Conservation (phyloP, 2,888 invertebrate species). For the Mayetiola destructor region DNA sequence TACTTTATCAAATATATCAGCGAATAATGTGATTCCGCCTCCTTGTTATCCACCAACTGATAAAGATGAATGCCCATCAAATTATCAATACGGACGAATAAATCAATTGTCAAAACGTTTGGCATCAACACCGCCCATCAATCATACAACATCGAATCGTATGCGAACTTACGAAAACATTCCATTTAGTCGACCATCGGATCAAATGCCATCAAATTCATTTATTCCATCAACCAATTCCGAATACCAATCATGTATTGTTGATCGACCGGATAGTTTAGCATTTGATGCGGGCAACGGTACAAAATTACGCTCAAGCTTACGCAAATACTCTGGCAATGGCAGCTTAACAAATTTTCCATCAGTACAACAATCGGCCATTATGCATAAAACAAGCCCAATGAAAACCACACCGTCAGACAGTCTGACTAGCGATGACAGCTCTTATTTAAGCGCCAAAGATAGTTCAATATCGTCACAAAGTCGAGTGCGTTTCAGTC, state of each 20-base stretch:
- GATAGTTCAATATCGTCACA: constrained; percentile 56
- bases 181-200: constrained; percentile 19
- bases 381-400: constrained; percentile 31
- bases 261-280: constrained; percentile 29
- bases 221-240: not conserved
- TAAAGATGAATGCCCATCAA: constrained; percentile 22
- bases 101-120: not conserved
- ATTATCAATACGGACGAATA: not conserved
- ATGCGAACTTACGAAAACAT: constrained; percentile 29
- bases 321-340: constrained; percentile 60
- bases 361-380: not conserved
- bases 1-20: constrained; percentile 62
- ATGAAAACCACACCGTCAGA: constrained; percentile 77
- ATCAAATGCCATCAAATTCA: not conserved
- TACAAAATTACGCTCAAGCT: constrained; percentile 59
- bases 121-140: not conserved
- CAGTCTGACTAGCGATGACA: constrained; percentile 72
- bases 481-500: constrained; percentile 62
- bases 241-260: not conserved
- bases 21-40: constrained; percentile 29
- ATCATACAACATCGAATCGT: constrained; percentile 22
- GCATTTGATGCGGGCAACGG: constrained; percentile 48
- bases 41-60: constrained; percentile 28
- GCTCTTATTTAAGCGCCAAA: constrained; percentile 75
- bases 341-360: too few relatives aligned